phyloP scores from a whole-genome alignment of 2,888 invertebrate species.

The Cantharis rufa region DNA sequence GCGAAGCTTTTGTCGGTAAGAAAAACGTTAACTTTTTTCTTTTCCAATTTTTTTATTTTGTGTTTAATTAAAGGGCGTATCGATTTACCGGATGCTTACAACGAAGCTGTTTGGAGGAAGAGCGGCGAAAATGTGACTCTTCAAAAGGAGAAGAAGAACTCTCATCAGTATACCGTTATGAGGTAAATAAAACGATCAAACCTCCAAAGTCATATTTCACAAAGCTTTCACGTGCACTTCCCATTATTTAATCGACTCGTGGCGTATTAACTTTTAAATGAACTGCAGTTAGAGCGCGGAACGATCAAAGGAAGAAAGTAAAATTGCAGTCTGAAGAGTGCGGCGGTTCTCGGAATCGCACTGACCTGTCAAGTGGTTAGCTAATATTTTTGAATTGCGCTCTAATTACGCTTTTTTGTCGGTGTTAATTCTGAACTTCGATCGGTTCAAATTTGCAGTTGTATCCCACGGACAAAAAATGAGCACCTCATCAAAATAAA shows the following conservation, averaged over 20 bases:
- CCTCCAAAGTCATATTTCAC: background rate
- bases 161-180: background rate
- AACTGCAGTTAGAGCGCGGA: background rate
- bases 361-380: background rate
- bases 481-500: background rate
- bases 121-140: constrained; percentile 61
- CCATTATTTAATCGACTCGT: background rate
- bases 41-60: background rate
- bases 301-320: background rate
- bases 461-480: background rate
- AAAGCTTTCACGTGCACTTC: background rate
- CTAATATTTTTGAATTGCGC: background rate
- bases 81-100: constrained; percentile 72
- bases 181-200: constrained; percentile 5
- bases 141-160: constrained; percentile 42
- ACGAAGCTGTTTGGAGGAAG: constrained; percentile 72
- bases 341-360: background rate
- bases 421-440: background rate
- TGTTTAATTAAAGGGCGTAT: constrained; percentile 59
- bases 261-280: background rate
- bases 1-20: constrained; percentile 79
- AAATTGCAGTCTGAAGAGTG: background rate
- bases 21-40: background rate
- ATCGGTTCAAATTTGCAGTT: background rate
- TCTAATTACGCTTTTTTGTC: background rate